phyloP scores from a whole-genome alignment of 2,113 vertebrate species.

The Natator depressus region DNA sequence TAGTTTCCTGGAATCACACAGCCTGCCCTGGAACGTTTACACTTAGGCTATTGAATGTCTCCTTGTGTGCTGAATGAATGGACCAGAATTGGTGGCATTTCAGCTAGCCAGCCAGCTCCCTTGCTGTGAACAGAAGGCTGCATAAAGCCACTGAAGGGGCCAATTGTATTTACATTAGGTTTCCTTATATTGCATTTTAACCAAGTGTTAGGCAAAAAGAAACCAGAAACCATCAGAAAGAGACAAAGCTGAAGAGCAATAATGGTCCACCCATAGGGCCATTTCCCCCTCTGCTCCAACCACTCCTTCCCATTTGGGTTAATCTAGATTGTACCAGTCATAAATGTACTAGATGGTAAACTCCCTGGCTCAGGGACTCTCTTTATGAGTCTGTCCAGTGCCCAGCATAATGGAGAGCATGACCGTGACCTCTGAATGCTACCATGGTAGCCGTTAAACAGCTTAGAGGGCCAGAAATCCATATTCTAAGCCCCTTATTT shows the following conservation, averaged over 20 bases:
- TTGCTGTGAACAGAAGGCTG: conserved; percentile 40
- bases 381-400: conserved; percentile 28
- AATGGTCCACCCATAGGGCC: not conserved
- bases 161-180: not conserved
- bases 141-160: conserved; percentile 46
- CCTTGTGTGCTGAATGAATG: conserved; percentile 18
- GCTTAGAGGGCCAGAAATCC: conserved; percentile 22
- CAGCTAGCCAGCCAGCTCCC: conserved; percentile 39
- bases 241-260: not conserved
- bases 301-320: not conserved
- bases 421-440: not conserved
- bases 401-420: conserved; percentile 57
- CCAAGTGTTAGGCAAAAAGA: conserved; percentile 40
- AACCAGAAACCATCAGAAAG: conserved; percentile 10
- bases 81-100: conserved; percentile 63
- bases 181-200: not conserved
- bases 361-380: conserved; percentile 5
- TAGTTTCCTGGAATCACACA: conserved; percentile 51
- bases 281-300: not conserved
- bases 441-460: not conserved
- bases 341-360: conserved; percentile 19
- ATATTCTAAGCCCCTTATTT: not conserved
- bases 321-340: not conserved
- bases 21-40: conserved; percentile 36
- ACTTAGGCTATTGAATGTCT: not conserved